A percentile compares a stretch with the other conserved stretches of the same genome.
Conservation (phyloP, 2,113 vertebrate genomes). For the Phasianus colchicus region DNA sequence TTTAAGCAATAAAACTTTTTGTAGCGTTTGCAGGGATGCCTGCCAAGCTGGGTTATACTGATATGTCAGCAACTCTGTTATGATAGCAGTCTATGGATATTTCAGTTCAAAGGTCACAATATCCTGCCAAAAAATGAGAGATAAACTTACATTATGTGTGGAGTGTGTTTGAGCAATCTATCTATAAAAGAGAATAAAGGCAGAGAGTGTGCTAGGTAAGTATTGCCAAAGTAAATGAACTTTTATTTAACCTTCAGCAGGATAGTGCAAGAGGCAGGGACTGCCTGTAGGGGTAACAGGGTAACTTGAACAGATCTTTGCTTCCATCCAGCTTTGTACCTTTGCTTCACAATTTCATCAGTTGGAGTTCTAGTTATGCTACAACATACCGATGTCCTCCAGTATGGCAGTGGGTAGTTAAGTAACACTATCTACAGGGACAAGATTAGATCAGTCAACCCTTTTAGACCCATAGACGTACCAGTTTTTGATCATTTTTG, state of each 20-base stretch:
- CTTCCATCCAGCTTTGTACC: neutral
- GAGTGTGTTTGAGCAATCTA: neutral
- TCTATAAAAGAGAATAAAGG: neutral
- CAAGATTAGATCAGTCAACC: neutral
- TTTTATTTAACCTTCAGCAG: neutral
- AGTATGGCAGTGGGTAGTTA: neutral
- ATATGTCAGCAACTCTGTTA: slow-evolving; percentile 47
- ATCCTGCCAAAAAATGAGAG: slow-evolving; percentile 22
- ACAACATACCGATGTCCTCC: neutral
- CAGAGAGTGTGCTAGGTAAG: neutral
- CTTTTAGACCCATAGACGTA: slow-evolving; percentile 5
- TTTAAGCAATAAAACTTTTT: slow-evolving; percentile 17
- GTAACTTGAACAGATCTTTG: neutral
- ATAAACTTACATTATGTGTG: slow-evolving; percentile 11
- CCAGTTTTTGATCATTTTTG: neutral
- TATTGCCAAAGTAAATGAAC: neutral
- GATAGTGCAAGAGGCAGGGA: neutral
- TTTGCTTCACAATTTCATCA: neutral
- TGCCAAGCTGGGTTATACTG: slow-evolving; percentile 40
- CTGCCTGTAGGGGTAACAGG: neutral
- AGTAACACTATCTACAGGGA: fast-evolving
- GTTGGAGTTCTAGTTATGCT: neutral
- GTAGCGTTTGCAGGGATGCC: slow-evolving; percentile 12
- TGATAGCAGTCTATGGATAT: slow-evolving; percentile 22
- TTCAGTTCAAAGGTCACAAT: slow-evolving; percentile 55